phyloP scores from a whole-genome alignment of 2,113 vertebrate genomes.

The Muntiacus reevesi region DNA sequence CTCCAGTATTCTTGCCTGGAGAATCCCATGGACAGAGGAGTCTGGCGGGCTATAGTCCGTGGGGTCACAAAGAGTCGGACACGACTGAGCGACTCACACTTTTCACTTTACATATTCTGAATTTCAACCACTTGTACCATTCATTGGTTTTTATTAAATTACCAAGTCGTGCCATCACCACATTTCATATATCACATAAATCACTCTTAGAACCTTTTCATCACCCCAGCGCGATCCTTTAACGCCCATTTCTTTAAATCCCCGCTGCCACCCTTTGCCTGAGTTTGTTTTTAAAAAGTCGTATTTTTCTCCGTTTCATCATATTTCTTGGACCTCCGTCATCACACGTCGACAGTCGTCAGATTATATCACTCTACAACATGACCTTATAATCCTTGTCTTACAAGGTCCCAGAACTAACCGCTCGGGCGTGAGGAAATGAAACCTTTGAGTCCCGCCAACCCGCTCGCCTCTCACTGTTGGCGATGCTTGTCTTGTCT shows the following conservation, averaged over 20 bases:
- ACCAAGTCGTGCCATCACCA: accelerated
- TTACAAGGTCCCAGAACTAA: not conserved
- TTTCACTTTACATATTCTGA: not conserved
- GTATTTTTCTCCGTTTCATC: not conserved
- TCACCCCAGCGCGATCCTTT: not conserved
- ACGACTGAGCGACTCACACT: not conserved
- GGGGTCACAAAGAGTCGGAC: accelerated
- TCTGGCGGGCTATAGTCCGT: not conserved
- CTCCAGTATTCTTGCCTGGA: not conserved
- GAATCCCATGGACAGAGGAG: not conserved
- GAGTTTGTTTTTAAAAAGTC: not conserved
- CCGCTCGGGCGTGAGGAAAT: accelerated
- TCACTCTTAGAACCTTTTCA: not conserved
- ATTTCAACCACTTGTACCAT: not conserved
- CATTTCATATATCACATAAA: not conserved
- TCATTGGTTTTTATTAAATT: not conserved
- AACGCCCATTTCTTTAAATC: accelerated
- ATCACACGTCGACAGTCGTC: accelerated
- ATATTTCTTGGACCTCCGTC: not conserved
- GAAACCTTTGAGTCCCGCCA: accelerated
- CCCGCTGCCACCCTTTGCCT: accelerated
- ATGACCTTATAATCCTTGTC: not conserved
- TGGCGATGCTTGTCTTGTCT: accelerated
- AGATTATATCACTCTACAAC: accelerated
- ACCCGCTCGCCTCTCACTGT: accelerated